Base-by-base conservation (phyloP, 2,113 vertebrate species). In the human region DNA sequence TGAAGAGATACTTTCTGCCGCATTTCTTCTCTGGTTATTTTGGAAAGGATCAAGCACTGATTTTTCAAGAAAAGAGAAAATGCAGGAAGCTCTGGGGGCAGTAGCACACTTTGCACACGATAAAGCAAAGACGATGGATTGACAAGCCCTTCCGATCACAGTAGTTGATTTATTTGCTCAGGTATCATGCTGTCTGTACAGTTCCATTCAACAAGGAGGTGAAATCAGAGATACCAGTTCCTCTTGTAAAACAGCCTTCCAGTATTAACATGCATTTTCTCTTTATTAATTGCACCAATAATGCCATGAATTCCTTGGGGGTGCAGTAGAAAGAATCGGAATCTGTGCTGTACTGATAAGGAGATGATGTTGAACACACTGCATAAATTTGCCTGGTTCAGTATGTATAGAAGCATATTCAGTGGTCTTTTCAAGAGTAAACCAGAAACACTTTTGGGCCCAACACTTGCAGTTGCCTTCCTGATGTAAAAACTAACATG, bases 131-230 rank as follows among this genome's bases (percentile, higher is more conserved):
- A 97, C 97, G 97, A 94, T 97, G 97, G 98, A 97, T 91, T 95
- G 80, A 96, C 80, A 95, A 90, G 98, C 98, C 97, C 95, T 98
- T 98, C 93, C 94, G 97, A 97, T 98, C 92, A 40, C 97, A 98
- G 98, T 87, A 94, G 97, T 97, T 97, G 79, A 93, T 98, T 99
- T 98, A 96, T 98, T 99, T 98, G 98, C 99, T 99, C 99, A 99
- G 99, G 99, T 99, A 98, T 98, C 98, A 95, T 96, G 97, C 97
- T 97, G 97, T 98, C 96, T 94, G 93, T 96, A 92, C 97, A 98
- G 97, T 96, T 98, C 96, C 97, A 97, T 88, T 97, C 95, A 96
- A 96, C 98, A 89, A 94, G 79, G 96, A 98, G 90, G 76, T 97
- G 96, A 97, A 96, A 97, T 97, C 97, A 98, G 98, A 98, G 98